phyloP scores from a whole-genome alignment of 1,140 invertebrate species.

The Drosophila ambigua region DNA sequence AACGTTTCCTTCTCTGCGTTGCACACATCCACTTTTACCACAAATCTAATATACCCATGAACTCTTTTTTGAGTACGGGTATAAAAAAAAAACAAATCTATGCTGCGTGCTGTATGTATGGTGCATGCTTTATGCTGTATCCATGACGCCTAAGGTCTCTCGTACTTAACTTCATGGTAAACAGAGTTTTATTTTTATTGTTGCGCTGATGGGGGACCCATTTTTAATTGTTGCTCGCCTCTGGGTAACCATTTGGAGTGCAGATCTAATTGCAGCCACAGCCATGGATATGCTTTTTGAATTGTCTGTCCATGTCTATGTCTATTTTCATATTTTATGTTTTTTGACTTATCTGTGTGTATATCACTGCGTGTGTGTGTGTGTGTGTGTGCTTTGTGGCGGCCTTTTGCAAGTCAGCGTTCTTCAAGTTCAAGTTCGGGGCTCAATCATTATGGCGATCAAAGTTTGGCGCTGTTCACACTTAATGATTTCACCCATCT shows the following conservation, averaged over 20 bases:
- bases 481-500: slow-evolving; percentile 71
- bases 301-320: slow-evolving; percentile 15
- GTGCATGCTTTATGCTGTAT: slow-evolving; percentile 1
- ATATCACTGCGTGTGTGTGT: slow-evolving; percentile 3
- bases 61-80: too few relatives aligned
- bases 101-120: too few relatives aligned
- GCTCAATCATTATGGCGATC: slow-evolving; percentile 59
- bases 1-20: too few relatives aligned
- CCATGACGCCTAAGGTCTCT: slow-evolving; percentile 62
- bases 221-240: slow-evolving; percentile 66
- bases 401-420: slow-evolving; percentile 51
- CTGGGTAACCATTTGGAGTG: slow-evolving; percentile 57
- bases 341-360: slow-evolving; percentile 10
- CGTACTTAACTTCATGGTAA: slow-evolving; percentile 70
- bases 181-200: slow-evolving; percentile 51
- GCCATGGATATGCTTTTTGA: slow-evolving; percentile 44
- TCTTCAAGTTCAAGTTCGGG: slow-evolving; percentile 74
- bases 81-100: background rate
- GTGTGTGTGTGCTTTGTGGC: slow-evolving; percentile 18
- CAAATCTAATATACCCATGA: too few relatives aligned
- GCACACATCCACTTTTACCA: too few relatives aligned
- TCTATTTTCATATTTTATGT: slow-evolving; percentile 21
- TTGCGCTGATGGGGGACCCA: slow-evolving; percentile 43
- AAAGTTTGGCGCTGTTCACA: slow-evolving; percentile 72
- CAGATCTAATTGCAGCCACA: slow-evolving; percentile 71